phyloP scores from a whole-genome alignment of 35 echinoderm and acorn worm species.

The Ptychodera flava region DNA sequence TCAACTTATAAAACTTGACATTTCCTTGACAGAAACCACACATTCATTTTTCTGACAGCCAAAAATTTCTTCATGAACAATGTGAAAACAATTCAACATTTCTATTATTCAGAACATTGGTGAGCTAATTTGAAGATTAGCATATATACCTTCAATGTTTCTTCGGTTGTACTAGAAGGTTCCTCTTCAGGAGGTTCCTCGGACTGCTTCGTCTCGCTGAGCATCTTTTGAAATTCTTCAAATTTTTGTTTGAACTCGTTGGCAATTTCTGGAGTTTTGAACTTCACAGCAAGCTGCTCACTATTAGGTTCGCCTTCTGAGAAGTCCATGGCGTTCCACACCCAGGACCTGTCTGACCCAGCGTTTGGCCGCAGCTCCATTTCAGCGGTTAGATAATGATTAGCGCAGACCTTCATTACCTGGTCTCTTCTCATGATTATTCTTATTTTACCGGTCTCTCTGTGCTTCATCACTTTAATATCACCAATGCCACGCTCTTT shows the following conservation, averaged over 20 bases:
- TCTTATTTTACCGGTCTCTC: constrained; percentile 21
- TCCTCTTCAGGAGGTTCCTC: not conserved
- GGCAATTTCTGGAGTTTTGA: constrained; percentile 66
- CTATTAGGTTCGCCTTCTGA: constrained; percentile 50
- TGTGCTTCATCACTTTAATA: constrained; percentile 65
- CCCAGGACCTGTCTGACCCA: constrained; percentile 61
- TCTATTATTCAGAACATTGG: too few relatives aligned
- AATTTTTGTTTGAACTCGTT: constrained; percentile 42
- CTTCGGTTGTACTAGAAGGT: not conserved
- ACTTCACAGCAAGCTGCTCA: constrained; percentile 75
- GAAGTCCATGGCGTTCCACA: constrained; percentile 88
- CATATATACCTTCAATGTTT: too few relatives aligned
- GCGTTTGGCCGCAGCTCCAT: constrained; percentile 54
- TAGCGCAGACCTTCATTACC: constrained; percentile 70
- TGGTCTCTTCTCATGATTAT: constrained; percentile 87
- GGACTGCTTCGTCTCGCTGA: not conserved
- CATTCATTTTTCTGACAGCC: too few relatives aligned
- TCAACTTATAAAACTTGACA: too few relatives aligned
- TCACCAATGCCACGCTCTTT: constrained; percentile 82
- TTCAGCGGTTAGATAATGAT: constrained; percentile 57
- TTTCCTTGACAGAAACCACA: too few relatives aligned
- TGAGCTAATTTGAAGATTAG: too few relatives aligned
- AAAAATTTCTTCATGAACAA: too few relatives aligned
- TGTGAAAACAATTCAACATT: too few relatives aligned
- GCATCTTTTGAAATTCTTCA: not conserved